Conservation (phyloP, 2,797 vertebrate genomes). For the Tympanoctomys barrerae region DNA sequence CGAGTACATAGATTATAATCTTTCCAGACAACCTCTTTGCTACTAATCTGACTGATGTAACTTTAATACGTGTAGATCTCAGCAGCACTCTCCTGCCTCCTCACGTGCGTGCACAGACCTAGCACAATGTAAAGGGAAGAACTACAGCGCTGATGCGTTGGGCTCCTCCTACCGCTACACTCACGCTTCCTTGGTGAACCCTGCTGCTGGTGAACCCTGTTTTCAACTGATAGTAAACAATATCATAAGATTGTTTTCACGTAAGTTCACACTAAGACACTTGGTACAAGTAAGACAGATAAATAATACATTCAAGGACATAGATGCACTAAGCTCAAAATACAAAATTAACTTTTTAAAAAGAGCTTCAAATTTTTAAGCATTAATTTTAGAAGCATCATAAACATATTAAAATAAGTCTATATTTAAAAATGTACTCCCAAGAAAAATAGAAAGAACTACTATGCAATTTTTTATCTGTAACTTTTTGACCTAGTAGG, state of each 20-base stretch:
- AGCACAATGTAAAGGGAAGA: not conserved
- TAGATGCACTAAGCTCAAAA: not conserved
- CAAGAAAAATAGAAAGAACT: not conserved
- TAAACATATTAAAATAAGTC: not conserved
- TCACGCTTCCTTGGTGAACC: not conserved
- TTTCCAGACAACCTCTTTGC: not conserved
- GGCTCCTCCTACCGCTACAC: not conserved
- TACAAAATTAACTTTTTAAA: not conserved
- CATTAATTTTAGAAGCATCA: not conserved
- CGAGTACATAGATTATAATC: not conserved
- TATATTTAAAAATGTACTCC: not conserved
- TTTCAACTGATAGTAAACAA: constrained; percentile 17
- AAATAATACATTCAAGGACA: not conserved
- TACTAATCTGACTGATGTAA: not conserved
- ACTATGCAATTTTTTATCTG: not conserved
- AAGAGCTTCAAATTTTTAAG: not conserved
- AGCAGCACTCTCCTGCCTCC: not conserved
- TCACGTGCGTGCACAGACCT: too few relatives aligned
- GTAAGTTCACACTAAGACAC: not conserved
- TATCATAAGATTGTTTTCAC: not conserved
- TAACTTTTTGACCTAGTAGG: not conserved
- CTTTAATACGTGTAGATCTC: not conserved
- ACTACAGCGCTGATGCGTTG: not conserved
- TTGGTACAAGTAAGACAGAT: not conserved
- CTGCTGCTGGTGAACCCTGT: not conserved